These are phyloP conservation scores for Gymnopithys bicolor DNA, from an alignment of 2,797 vertebrate species.

Conservation along the genomic window DNA sequence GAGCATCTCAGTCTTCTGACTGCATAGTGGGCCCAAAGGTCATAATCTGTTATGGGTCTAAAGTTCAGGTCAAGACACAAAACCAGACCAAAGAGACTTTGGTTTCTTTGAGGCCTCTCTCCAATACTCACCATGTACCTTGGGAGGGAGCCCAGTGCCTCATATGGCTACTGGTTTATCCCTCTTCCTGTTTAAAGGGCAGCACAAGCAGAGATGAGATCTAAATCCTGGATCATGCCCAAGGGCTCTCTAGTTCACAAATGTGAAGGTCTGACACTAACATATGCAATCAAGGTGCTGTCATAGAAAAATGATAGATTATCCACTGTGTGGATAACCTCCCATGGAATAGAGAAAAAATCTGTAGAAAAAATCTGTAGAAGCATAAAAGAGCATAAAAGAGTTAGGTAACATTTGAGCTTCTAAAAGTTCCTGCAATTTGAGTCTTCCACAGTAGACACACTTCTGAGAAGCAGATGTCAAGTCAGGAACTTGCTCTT, in stretches of 20 bases:
- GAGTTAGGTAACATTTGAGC: neutral
- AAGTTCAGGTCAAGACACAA: slow-evolving; percentile 16
- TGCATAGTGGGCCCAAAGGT: neutral
- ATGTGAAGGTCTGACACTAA: neutral
- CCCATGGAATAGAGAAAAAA: neutral
- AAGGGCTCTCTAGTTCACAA: neutral
- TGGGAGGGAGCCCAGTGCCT: slow-evolving; percentile 34
- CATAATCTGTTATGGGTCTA: neutral
- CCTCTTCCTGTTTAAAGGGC: neutral
- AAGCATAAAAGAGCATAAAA: neutral
- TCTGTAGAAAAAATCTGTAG: neutral
- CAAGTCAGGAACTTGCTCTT: neutral
- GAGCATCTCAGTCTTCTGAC: neutral
- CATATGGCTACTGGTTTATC: neutral
- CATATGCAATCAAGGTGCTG: no score
- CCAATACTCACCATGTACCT: neutral
- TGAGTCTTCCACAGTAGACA: neutral
- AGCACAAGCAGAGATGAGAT: neutral
- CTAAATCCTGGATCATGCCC: neutral
- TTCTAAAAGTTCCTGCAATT: neutral
- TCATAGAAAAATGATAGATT: neutral
- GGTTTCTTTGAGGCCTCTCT: neutral
- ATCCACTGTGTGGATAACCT: neutral
- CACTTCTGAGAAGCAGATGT: no score
- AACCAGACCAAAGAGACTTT: slow-evolving; percentile 23